Base-by-base conservation (phyloP, 2,888 invertebrate species). In the Pollenia angustigena region DNA sequence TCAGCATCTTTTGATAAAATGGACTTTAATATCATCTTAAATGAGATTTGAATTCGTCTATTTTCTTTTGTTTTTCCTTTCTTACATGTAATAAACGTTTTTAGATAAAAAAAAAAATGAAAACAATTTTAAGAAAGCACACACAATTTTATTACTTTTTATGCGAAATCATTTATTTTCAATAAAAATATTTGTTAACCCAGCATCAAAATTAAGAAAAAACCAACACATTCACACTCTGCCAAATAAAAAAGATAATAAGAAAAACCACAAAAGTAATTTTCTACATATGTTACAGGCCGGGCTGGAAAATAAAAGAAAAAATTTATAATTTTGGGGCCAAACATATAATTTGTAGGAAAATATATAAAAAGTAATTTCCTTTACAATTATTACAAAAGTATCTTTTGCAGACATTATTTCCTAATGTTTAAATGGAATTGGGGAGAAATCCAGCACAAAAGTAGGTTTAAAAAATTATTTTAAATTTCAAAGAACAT, bases 81-180 rank as follows among this genome's bases (percentile, higher is more conserved):
- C 52, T 58, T 56, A n/a, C 42, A 74, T 71, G 14, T 46, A 76
- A 76, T 64, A 86, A 86, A 83, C 50, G 80, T 76, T 86, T 64
- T n/a, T 16, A 58, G 62, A 69, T 69, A 58, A 58, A 80, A 56
- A 60, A 60, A 48, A 74, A 75, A 46, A 42, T 52, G 14, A 12
- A 32, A 23, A 69, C 32, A 32, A 6, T 6, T 32, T 32, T 32
- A 32, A 32, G 32, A 40, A 62, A 69, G 75, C 9, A 46, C 42
- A 72, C 62, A 78, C 14, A 78, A 54, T 87, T 81, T 87, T 84
- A 87, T 87, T 84, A 52, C 84, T 74, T 87, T 87, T 87, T 84
- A 84, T 87, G 81, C 23, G 81, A 84, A 87, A 81, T 84, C 87
- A 84, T 87, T 87, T 87, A 75, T 84, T 87, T 84, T 84, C 84